Evolutionary conservation across 2,113 vertebrate genomes (phyloP).

Genomic region (Camelus bactrianus): DNA sequence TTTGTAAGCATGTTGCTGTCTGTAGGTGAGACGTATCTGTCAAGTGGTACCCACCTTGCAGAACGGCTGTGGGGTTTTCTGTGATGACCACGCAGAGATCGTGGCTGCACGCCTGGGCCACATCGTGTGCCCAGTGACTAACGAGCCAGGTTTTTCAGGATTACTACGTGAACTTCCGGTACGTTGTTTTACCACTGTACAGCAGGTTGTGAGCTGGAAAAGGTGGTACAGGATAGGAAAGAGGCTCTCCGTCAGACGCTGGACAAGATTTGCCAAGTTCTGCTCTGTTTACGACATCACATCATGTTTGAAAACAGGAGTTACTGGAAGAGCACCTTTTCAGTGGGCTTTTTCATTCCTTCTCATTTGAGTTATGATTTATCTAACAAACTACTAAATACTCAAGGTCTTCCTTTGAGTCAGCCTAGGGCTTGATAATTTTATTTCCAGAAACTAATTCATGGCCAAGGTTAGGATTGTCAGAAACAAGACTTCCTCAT

Average conservation of each 20-base stretch:
- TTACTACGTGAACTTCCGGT: neutral
- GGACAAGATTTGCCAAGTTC: neutral
- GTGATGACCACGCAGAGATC: neutral
- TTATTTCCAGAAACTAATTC: conserved; percentile 11
- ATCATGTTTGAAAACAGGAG: neutral
- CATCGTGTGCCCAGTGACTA: neutral
- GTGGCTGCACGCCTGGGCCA: neutral
- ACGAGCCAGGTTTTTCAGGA: neutral
- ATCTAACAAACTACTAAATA: neutral
- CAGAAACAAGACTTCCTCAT: neutral
- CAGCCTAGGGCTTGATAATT: neutral
- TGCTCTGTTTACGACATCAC: neutral
- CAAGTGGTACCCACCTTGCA: neutral
- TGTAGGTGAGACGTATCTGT: neutral
- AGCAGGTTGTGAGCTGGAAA: neutral
- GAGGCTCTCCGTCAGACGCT: neutral
- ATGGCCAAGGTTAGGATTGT: neutral
- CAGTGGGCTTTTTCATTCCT: neutral
- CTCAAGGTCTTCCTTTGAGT: neutral
- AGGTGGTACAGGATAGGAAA: neutral
- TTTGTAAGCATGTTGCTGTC: too few relatives aligned
- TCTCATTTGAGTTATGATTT: neutral
- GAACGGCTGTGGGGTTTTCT: neutral
- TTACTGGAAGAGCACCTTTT: neutral
- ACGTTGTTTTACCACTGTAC: neutral